A percentile compares a stretch with the other conserved stretches of the same genome.
These are phyloP conservation scores for Cyanoliseus patagonus DNA, from an alignment of 2,113 vertebrate genomes.

Conservation along the genomic window DNA sequence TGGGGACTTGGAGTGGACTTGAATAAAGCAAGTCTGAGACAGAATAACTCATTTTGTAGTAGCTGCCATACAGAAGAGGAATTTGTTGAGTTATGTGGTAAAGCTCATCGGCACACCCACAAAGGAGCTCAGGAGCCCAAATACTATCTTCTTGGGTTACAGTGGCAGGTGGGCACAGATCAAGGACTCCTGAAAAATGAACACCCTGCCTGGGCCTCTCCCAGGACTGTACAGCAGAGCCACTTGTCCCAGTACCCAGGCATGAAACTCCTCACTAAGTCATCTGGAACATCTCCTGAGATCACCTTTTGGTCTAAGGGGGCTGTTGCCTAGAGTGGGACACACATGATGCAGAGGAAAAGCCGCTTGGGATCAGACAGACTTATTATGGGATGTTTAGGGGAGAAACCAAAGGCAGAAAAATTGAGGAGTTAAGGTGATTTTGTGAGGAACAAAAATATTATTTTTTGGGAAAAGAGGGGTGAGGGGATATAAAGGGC, in stretches of 20 bases:
- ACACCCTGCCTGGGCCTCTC: not conserved
- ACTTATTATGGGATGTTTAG: not conserved
- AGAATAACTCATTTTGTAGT: not conserved
- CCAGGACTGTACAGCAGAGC: not conserved
- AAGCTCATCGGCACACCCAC: not conserved
- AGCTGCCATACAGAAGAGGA: not conserved
- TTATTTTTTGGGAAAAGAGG: not conserved
- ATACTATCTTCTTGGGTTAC: not conserved
- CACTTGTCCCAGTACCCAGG: not conserved
- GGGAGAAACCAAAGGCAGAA: not conserved
- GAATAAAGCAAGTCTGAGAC: not conserved
- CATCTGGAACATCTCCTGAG: not conserved
- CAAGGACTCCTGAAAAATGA: not conserved
- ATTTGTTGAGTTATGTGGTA: not conserved
- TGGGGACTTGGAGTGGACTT: not conserved
- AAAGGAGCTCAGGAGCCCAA: not conserved
- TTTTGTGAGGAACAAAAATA: not conserved
- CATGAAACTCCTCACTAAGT: not conserved
- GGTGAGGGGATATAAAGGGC: not conserved
- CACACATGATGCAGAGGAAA: rapidly evolving
- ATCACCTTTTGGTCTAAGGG: not conserved
- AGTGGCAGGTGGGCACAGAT: not conserved
- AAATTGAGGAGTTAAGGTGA: not conserved
- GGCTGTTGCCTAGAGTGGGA: not conserved
- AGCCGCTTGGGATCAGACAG: not conserved